Percentiles rank a stretch among this genome's conserved stretches.
Evolutionary conservation across 2,113 vertebrate species (phyloP).

Genomic region (Panurus biarmicus): DNA sequence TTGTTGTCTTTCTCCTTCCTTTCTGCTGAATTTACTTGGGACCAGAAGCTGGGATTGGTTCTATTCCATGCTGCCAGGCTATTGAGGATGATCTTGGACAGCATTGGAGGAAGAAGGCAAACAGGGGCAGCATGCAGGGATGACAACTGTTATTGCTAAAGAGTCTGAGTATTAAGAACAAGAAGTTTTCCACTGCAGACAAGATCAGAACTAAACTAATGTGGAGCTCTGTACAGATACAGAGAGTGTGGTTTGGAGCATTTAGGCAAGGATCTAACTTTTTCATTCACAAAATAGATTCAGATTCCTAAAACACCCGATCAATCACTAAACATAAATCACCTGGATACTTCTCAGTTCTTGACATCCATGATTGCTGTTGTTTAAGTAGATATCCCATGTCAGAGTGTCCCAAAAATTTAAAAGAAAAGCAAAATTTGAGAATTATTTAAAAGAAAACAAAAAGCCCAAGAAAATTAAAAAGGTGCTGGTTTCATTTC

Average conservation of each 20-base stretch:
- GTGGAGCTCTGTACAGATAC: background rate
- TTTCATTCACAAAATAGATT: background rate
- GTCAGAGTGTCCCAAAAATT: background rate
- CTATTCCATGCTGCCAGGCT: rapidly evolving
- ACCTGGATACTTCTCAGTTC: background rate
- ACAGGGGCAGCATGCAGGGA: background rate
- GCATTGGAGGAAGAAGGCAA: background rate
- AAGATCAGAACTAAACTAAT: background rate
- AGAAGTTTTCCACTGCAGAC: background rate
- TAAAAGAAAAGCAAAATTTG: background rate
- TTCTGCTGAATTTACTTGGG: background rate
- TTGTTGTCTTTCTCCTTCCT: background rate
- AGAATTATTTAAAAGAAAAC: background rate
- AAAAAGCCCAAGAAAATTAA: background rate
- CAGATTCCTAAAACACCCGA: background rate
- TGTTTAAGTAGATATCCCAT: background rate
- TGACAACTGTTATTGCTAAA: background rate
- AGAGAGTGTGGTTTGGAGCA: background rate
- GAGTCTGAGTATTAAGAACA: background rate
- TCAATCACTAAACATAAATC: background rate
- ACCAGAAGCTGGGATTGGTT: background rate
- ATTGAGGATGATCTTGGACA: background rate
- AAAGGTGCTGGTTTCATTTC: background rate
- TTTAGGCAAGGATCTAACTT: background rate
- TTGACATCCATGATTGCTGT: background rate